phyloP scores from a whole-genome alignment of 2,888 invertebrate genomes.

The Zootermopsis nevadensis region DNA sequence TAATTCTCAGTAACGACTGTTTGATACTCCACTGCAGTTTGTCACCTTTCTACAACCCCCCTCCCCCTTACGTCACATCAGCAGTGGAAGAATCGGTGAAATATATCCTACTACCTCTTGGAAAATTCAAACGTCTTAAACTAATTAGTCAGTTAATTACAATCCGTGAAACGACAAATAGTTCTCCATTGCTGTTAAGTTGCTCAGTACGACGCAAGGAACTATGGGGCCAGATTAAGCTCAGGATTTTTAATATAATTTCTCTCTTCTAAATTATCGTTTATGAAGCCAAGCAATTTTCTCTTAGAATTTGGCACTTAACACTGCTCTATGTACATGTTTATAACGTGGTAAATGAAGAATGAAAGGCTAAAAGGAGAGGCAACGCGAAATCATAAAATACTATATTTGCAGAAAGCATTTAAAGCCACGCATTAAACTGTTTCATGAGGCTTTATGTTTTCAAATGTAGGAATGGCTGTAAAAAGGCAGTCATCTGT shows the following conservation, averaged over 20 bases:
- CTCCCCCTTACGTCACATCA: not conserved
- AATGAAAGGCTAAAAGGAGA: not conserved
- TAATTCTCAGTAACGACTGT: not conserved
- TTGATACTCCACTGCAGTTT: not conserved
- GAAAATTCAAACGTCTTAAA: constrained; percentile 27
- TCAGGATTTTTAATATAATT: not conserved
- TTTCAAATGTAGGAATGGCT: not conserved
- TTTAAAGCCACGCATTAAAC: not conserved
- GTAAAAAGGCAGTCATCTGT: not conserved
- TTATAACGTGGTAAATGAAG: not conserved
- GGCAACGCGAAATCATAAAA: not conserved
- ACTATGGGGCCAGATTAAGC: not conserved
- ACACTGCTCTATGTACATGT: not conserved
- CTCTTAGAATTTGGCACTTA: not conserved
- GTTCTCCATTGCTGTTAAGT: constrained; percentile 5
- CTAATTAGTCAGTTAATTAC: constrained; percentile 27
- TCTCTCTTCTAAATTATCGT: not conserved
- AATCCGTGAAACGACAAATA: not conserved
- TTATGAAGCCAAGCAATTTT: not conserved
- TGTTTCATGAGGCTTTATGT: not conserved
- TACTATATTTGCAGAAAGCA: not conserved
- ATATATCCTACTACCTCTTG: not conserved
- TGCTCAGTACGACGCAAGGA: not conserved
- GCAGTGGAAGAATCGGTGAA: not conserved
- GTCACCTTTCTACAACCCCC: not conserved